Evolutionary conservation across 1,140 invertebrate genomes (phyloP).

Genomic region (Atta cephalotes): DNA sequence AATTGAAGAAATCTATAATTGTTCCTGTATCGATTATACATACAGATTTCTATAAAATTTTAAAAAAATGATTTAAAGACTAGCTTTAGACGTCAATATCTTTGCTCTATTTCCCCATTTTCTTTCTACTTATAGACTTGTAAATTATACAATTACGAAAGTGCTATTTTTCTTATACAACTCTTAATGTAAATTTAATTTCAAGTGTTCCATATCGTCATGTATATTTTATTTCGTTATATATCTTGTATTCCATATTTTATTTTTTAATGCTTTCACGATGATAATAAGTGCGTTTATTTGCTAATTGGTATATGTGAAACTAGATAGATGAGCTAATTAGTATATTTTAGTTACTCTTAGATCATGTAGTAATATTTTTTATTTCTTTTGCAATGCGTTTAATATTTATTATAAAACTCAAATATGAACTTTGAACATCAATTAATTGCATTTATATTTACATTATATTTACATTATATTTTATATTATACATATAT

Average conservation of each 20-base stretch:
- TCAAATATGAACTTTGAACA: not conserved
- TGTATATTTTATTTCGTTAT: not conserved
- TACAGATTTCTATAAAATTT: not conserved
- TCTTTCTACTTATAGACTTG: not conserved
- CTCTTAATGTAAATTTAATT: not conserved
- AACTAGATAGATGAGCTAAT: not conserved
- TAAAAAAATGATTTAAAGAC: not conserved
- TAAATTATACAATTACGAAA: conserved; percentile 11
- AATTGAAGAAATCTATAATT: not conserved
- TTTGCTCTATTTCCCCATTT: not conserved
- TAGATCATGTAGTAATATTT: not conserved
- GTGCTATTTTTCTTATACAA: not conserved
- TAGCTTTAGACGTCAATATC: not conserved
- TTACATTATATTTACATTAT: not conserved
- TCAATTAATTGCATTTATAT: not conserved
- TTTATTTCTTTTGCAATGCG: not conserved
- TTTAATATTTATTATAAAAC: not conserved
- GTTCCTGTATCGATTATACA: not conserved
- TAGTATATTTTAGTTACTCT: not conserved
- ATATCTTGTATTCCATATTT: not conserved
- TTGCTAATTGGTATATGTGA: not conserved
- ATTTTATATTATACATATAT: not conserved
- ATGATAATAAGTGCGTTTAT: not conserved
- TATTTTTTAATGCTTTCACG: not conserved
- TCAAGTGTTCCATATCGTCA: too few species aligned